A percentile compares a stretch with the other conserved stretches of the same genome.
Conservation (phyloP, 2,797 vertebrate species). For the Craterocephalus amniculus region DNA sequence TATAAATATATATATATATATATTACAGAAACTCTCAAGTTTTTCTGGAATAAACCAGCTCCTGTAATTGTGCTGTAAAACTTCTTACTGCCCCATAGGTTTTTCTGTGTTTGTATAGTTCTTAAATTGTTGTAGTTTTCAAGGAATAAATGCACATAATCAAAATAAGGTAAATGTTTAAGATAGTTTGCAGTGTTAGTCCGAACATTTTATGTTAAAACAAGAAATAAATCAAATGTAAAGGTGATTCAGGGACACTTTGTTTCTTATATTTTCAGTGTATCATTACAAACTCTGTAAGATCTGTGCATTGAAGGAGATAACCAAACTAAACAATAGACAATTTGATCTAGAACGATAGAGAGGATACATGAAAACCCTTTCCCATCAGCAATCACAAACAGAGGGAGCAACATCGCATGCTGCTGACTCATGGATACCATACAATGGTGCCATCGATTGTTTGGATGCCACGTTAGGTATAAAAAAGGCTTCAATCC, state of each 20-base stretch:
- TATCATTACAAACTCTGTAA: not conserved
- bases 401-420: constrained; percentile 28
- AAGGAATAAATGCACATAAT: no score
- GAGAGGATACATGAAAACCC: constrained; percentile 45
- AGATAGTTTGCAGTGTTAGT: no score
- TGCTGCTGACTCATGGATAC: constrained; percentile 53
- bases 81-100: no score
- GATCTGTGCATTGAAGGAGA: not conserved
- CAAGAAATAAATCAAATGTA: not conserved
- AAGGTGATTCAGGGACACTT: not conserved
- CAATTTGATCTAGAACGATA: constrained; percentile 48
- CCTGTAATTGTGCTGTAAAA: no score
- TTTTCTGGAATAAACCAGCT: no score
- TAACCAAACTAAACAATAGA: constrained; percentile 4
- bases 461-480: constrained; percentile 55
- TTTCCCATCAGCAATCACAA: constrained; percentile 60
- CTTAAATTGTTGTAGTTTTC: no score
- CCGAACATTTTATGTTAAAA: no score
- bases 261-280: not conserved
- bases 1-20: no score
- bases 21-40: no score
- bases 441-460: constrained; percentile 61
- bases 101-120: not conserved
- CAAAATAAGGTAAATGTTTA: no score
- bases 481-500: constrained; percentile 71